Percentiles rank a stretch among this genome's conserved stretches.
Conservation (phyloP, 2,113 vertebrate species). For the Macquaria australasica region DNA sequence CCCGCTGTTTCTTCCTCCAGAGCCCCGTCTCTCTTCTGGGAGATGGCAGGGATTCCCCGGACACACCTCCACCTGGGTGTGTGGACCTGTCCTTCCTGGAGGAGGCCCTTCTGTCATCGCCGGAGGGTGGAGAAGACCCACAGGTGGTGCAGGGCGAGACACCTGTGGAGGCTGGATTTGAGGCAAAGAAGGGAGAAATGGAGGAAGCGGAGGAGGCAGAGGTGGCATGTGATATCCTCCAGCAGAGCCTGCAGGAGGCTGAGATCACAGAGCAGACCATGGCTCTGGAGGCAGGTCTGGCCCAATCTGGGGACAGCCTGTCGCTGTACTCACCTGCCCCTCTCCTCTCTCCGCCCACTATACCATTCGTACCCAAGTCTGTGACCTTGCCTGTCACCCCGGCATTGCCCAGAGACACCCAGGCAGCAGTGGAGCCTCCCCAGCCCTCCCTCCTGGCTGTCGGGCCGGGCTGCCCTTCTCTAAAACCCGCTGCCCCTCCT, state of each 20-base stretch:
- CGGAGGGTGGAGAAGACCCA: conserved; percentile 73
- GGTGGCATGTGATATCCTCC: conserved; percentile 85
- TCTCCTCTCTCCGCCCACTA: conserved; percentile 69
- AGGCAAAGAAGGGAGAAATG: conserved; percentile 63
- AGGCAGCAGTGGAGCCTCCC: conserved; percentile 85
- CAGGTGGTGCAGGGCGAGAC: conserved; percentile 55
- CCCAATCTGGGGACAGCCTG: conserved; percentile 73
- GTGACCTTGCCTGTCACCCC: conserved; percentile 71
- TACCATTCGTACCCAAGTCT: conserved; percentile 78
- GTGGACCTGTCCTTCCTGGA: conserved; percentile 88
- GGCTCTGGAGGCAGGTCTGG: conserved; percentile 83
- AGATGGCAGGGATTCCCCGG: conserved; percentile 80
- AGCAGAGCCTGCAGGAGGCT: conserved; percentile 87
- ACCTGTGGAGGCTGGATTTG: conserved; percentile 60
- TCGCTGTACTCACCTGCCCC: conserved; percentile 78
- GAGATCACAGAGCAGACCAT: conserved; percentile 88
- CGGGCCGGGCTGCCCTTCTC: conserved; percentile 84
- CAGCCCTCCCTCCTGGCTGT: conserved; percentile 86
- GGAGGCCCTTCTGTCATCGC: conserved; percentile 85
- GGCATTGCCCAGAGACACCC: conserved; percentile 82
- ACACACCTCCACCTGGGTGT: conserved; percentile 80
- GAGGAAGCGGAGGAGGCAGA: conserved; percentile 72
- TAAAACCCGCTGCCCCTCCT: conserved; percentile 82
- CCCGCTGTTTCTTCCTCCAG: conserved; percentile 59
- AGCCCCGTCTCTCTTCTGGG: conserved; percentile 86